These are phyloP conservation scores for Neopelma chrysocephalum DNA, from an alignment of 2,797 vertebrate genomes.

Conservation along the genomic window DNA sequence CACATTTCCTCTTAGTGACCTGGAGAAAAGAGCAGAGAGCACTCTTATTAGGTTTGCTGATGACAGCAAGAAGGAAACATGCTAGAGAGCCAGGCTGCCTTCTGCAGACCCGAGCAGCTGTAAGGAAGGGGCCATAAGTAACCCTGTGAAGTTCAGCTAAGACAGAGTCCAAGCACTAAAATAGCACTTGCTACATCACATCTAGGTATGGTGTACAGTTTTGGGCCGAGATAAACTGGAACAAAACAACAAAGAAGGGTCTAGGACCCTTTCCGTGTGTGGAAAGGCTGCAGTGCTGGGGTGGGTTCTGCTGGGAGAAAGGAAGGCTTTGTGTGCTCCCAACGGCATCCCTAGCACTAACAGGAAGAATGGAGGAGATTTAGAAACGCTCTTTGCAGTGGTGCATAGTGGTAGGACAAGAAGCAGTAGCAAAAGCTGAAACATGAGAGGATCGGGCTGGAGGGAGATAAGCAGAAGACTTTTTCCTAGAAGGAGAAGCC, in stretches of 20 bases:
- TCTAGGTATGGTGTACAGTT: not conserved
- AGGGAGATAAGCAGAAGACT: not conserved
- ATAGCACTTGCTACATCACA: rapidly evolving
- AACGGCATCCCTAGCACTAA: not conserved
- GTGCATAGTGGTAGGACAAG: rapidly evolving
- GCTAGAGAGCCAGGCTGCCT: rapidly evolving
- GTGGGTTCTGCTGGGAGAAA: not conserved
- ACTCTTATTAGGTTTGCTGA: not conserved
- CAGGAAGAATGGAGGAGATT: not conserved
- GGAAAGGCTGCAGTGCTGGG: not conserved
- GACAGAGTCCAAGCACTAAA: not conserved
- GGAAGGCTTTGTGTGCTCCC: rapidly evolving
- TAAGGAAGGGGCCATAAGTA: not conserved
- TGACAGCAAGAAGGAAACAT: not conserved
- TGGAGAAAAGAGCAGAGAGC: not conserved
- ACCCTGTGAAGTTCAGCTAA: not conserved
- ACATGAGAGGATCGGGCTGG: not conserved
- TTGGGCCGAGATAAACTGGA: not conserved
- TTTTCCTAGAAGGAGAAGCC: rapidly evolving
- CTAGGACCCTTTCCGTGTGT: not conserved
- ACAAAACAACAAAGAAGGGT: not conserved
- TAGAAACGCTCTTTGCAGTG: not conserved
- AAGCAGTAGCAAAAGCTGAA: not conserved
- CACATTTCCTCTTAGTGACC: not conserved
- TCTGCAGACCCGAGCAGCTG: not conserved